Percentiles rank a stretch among this genome's conserved stretches.
Evolutionary conservation across 2,797 vertebrate species (phyloP).

Genomic region (Sparus aurata): DNA sequence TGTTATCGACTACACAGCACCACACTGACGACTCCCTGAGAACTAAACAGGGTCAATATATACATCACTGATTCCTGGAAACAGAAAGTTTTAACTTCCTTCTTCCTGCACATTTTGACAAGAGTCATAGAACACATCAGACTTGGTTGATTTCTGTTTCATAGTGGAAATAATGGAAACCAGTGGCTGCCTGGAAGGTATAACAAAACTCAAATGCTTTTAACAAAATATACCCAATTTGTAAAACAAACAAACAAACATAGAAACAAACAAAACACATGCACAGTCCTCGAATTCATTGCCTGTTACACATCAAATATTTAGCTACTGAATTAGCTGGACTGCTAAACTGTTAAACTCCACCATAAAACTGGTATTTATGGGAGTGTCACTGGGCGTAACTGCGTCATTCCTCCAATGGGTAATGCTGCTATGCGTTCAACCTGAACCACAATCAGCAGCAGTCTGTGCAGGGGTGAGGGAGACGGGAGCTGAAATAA

Average conservation of each 20-base stretch:
- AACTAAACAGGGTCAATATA: neutral
- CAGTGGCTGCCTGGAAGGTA: neutral
- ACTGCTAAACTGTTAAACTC: neutral
- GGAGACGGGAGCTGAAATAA: conserved; percentile 34
- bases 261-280: too few species aligned
- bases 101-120: neutral
- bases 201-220: neutral
- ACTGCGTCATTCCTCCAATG: conserved; percentile 7
- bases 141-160: neutral
- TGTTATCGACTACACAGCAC: neutral
- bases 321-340: neutral
- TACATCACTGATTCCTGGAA: neutral
- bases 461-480: neutral
- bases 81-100: neutral
- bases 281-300: neutral
- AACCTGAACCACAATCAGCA: neutral
- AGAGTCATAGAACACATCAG: neutral
- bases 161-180: neutral
- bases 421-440: neutral
- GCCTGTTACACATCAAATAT: neutral
- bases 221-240: neutral
- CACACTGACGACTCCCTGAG: neutral
- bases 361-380: neutral
- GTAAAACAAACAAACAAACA: too few species aligned
- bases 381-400: neutral